Evolutionary conservation across 2,797 vertebrate species (phyloP), one percentile per base, ranked within the genome.

Genomic region (Onychomys torridus): DNA sequence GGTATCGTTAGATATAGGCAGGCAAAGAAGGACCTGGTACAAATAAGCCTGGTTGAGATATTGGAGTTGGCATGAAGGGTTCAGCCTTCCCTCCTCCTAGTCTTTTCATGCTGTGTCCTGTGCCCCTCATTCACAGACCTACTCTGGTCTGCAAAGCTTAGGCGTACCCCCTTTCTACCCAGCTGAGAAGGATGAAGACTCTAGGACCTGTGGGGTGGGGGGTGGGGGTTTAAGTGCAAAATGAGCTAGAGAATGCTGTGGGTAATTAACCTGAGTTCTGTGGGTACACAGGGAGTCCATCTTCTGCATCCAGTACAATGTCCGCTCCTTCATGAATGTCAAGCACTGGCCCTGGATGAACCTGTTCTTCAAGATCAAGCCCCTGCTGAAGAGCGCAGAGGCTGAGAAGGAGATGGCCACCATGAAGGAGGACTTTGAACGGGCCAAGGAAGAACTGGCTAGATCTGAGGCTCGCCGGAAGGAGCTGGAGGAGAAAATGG

Each of bases 301-400:
- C 97, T 99, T 77, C 93, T 65, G 94, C 76, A 98, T 99, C 95
- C 99, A 99, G 86, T 99, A 99, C 98, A 99, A 99, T 91, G 97
- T 99, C 85, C 99, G 99, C 5, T 98, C 99, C 63, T 99, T 99
- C 97, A 99, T 99, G 99, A 99, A 99, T 37, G 99, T 99, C 96
- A 99, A 99, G 98, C 98, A 99, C 59, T 99, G 99, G 98, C 98
- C 98, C 90, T 98, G 98, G 98, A 98, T 98, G 98, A 98, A 98
- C 73, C 87, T 98, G 5, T 98, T 97, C 93, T 98, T 98, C 97
- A 98, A 98, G 96, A 98, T 98, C 96, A 98, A 98, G 73, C 98
- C 98, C 52, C 89, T 98, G 32, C 97, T 98, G 17, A 98, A 96
- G 97, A 98, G 98, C 0, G 98, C 98, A 0, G 98, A 98, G 95